Evolutionary conservation across 2,113 vertebrate species (phyloP).

Genomic region (Tretioscincus oriximinensis): DNA sequence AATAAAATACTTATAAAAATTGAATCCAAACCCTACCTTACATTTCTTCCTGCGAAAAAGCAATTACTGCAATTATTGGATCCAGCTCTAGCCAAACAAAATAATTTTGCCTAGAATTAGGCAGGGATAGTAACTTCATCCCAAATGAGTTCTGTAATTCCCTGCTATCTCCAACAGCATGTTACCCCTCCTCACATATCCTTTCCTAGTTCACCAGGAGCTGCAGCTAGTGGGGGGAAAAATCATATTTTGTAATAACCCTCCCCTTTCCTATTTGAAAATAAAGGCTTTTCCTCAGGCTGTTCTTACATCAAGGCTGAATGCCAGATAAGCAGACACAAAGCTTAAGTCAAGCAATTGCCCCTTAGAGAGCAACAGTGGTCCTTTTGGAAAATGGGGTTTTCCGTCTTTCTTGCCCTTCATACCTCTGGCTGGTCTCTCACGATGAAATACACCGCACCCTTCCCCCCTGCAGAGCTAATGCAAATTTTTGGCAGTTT

Average conservation of each 20-base stretch:
- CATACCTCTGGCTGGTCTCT: not conserved
- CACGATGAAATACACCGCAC: not conserved
- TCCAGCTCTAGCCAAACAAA: not conserved
- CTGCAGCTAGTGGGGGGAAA: too few species aligned
- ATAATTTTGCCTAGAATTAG: not conserved
- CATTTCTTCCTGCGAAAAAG: not conserved
- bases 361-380: not conserved
- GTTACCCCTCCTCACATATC: too few species aligned
- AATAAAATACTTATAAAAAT: too few species aligned
- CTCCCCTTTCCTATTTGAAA: not conserved
- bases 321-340: not conserved
- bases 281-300: conserved; percentile 25
- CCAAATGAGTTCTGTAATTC: not conserved
- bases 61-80: not conserved
- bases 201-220: too few species aligned
- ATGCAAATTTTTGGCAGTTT: not conserved
- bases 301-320: not conserved
- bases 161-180: not conserved
- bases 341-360: not conserved
- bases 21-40: not conserved
- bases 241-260: too few species aligned
- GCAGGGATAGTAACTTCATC: not conserved
- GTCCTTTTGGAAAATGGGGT: not conserved
- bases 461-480: not conserved
- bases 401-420: not conserved